These are phyloP conservation scores for Myioborus miniatus DNA, from an alignment of 2,797 vertebrate genomes.

Conservation along the genomic window DNA sequence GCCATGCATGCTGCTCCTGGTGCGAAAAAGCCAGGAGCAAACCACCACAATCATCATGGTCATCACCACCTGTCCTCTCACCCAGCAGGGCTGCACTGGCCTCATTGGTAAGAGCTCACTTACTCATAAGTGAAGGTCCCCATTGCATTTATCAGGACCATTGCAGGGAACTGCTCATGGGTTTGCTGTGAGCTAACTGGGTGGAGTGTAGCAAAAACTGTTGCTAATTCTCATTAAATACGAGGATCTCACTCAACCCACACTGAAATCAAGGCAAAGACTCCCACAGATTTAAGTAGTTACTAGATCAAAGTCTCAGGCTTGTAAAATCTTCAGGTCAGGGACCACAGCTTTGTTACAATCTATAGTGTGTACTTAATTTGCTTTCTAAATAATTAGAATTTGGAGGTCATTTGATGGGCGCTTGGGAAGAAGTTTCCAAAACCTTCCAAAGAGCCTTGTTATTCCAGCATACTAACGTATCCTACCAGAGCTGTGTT, in stretches of 20 bases:
- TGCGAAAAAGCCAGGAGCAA: not conserved
- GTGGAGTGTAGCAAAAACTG: not conserved
- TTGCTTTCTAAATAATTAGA: constrained; percentile 8
- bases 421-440: not conserved
- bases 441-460: constrained; percentile 3
- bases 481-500: not conserved
- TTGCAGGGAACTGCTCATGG: not conserved
- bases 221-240: not conserved
- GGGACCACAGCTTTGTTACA: constrained; percentile 12
- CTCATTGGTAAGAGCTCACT: not conserved
- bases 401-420: constrained; percentile 12
- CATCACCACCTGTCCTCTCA: not conserved
- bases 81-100: not conserved
- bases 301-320: constrained; percentile 15
- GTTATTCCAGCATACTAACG: not conserved
- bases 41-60: not conserved
- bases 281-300: constrained; percentile 38
- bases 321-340: constrained; percentile 39
- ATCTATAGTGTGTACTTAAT: not conserved
- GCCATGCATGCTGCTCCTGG: accelerated
- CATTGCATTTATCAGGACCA: not conserved
- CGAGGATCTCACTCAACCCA: not conserved
- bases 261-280: constrained; percentile 12
- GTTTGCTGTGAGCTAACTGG: not conserved
- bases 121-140: not conserved